Conservation (phyloP, 2,888 invertebrate genomes). For the Ecdyonurus torrentis region DNA sequence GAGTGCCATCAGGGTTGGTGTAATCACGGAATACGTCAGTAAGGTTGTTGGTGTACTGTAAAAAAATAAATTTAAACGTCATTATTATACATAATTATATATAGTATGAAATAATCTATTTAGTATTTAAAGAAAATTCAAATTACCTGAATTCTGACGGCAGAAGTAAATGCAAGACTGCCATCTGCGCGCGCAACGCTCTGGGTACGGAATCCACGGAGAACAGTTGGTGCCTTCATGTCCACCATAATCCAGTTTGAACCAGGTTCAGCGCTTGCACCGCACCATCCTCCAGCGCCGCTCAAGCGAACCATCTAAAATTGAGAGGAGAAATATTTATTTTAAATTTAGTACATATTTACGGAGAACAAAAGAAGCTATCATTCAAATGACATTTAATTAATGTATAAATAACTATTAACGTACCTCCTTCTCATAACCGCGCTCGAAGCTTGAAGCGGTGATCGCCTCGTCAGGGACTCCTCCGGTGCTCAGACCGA, state of each 20-base stretch:
- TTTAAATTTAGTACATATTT: slow-evolving; percentile 1
- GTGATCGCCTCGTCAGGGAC: slow-evolving; percentile 80
- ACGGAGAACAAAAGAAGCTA: background rate
- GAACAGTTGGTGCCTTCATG: slow-evolving; percentile 71
- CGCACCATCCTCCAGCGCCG: slow-evolving; percentile 79
- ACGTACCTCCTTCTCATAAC: slow-evolving; percentile 63
- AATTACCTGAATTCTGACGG: slow-evolving; percentile 50
- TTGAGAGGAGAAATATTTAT: slow-evolving; percentile 5
- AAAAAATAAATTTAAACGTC: too few relatives aligned
- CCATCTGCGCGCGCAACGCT: slow-evolving; percentile 69
- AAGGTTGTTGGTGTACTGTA: slow-evolving; percentile 70
- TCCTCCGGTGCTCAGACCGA: slow-evolving; percentile 74
- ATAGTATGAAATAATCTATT: background rate
- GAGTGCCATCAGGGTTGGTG: slow-evolving; percentile 81
- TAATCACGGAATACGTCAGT: slow-evolving; percentile 83
- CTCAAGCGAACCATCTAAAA: slow-evolving; percentile 65
- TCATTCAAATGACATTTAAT: background rate
- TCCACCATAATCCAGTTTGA: slow-evolving; percentile 80
- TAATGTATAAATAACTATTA: background rate
- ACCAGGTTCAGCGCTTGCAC: slow-evolving; percentile 67
- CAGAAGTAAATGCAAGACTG: slow-evolving; percentile 75
- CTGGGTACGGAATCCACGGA: slow-evolving; percentile 81
- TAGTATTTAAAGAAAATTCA: background rate
- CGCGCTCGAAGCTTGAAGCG: slow-evolving; percentile 65
- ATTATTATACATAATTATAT: too few relatives aligned